phyloP scores from a whole-genome alignment of 1,140 invertebrate species.

The Panagrolaimus sp. region DNA sequence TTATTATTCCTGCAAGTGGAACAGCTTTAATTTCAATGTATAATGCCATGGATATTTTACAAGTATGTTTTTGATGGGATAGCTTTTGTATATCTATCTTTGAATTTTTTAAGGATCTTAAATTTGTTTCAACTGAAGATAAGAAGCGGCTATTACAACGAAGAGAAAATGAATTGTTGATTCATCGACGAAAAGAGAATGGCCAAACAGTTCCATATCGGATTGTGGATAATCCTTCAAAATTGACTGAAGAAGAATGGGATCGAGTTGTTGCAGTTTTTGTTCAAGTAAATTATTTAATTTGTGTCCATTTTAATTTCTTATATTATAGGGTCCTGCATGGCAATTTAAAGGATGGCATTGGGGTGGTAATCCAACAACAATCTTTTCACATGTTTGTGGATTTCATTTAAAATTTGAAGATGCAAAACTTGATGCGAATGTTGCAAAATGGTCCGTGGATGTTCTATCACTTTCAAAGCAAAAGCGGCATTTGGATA shows the following conservation, averaged over 20 bases:
- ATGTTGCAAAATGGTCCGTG: constrained; percentile 91
- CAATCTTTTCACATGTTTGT: constrained; percentile 92
- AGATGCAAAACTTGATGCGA: constrained; percentile 85
- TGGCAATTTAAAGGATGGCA: constrained; percentile 99
- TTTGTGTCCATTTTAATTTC: too few relatives aligned
- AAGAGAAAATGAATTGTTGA: constrained; percentile 85
- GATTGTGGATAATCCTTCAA: constrained; percentile 88
- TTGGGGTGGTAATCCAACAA: constrained; percentile 88
- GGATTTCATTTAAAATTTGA: constrained; percentile 96
- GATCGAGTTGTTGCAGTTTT: constrained; percentile 96
- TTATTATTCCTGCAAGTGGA: constrained; percentile 91
- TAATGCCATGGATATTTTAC: constrained; percentile 91
- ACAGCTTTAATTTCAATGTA: constrained; percentile 94
- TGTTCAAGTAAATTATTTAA: constrained; percentile 66
- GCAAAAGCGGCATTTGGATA: constrained; percentile 88
- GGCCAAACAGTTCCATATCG: constrained; percentile 75
- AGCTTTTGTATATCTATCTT: too few relatives aligned
- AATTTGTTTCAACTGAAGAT: constrained; percentile 77
- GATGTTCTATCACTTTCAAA: constrained; percentile 82
- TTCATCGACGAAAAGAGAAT: constrained; percentile 73
- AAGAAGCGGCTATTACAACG: constrained; percentile 76
- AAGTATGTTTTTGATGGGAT: constrained; percentile 60
- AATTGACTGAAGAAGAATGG: constrained; percentile 87
- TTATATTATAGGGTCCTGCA: constrained; percentile 74
- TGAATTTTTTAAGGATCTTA: too few relatives aligned